Base-by-base conservation (phyloP, 2,797 vertebrate species). In the Xenentodon cancila region DNA sequence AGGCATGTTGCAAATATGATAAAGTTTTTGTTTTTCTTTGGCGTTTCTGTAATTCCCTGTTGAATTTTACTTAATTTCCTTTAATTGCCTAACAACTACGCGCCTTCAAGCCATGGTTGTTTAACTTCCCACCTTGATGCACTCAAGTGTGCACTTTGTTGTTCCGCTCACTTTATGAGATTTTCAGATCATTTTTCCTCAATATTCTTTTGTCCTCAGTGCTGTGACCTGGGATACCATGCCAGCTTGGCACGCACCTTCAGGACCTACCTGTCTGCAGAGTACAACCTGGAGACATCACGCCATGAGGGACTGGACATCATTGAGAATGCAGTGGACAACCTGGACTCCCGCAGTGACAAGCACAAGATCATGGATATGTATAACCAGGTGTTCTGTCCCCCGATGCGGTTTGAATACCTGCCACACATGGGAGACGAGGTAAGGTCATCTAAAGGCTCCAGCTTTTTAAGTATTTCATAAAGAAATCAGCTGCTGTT, bases 351-450 rank as follows among this genome's bases (percentile, higher is more conserved):
- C 0, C 95, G 97, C 40, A 97, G 95, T 0, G 97, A 99, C 94
- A 99, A 99, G 87, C 98, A 98, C 92, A 98, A 96, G 37, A 89
- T 99, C 89, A 99, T 99, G 98, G 98, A 99, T 90, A 97, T 99
- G 95, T 96, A 96, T 89, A 98, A 96, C 91, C 98, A 99, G 90
- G 96, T 97, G 87, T 99, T 99, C 93, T 99, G 97, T 72, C 98
- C 97, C 0, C 97, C 97, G 0, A 95, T 99, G 75, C 96, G 96
- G 83, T 99, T 99, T 1, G 97, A 99, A 87, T 99, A 97, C 89
- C 96, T 98, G 90, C 97, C 98, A 0, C 98, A 99, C 87, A 99
- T 99, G 98, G 98, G 96, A 27, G 98, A 99, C 0, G 98, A 99
- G 96, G 98, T 99, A 75, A 91, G 86, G 52, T 8, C 22, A 18